Conservation (phyloP, 2,797 vertebrate genomes). For the Pseudomugil tenellus region DNA sequence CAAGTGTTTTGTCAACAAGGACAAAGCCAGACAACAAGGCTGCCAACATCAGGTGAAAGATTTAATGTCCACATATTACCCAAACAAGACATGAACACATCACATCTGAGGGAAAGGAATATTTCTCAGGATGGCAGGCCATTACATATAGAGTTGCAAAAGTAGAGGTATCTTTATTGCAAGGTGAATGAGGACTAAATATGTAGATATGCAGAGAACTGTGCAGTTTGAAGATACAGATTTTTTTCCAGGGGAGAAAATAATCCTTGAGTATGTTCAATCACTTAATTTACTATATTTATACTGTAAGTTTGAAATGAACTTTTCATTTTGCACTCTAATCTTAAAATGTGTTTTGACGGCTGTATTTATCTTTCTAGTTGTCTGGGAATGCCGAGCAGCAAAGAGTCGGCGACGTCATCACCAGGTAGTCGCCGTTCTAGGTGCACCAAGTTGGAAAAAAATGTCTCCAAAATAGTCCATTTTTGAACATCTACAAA, state of each 20-base stretch:
- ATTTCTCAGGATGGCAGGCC: not conserved
- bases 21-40: conserved; percentile 41
- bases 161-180: not conserved
- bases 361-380: too few relatives aligned
- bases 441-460: too few relatives aligned
- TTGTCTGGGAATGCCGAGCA: too few relatives aligned
- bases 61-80: conserved; percentile 42
- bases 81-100: conserved; percentile 37
- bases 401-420: too few relatives aligned
- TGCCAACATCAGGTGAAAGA: conserved; percentile 50
- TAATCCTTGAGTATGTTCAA: not conserved
- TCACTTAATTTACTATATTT: not conserved
- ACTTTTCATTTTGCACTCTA: not conserved
- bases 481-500: too few relatives aligned
- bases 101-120: not conserved
- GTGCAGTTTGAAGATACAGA: not conserved
- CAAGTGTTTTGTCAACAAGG: conserved; percentile 78
- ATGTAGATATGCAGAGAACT: not conserved
- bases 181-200: not conserved
- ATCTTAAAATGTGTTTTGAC: not conserved
- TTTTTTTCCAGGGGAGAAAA: not conserved
- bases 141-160: not conserved
- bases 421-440: too few relatives aligned
- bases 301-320: not conserved
- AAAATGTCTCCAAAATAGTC: too few relatives aligned